Evolutionary conservation across 2,888 invertebrate species (phyloP), one percentile per base, ranked within the genome.

Genomic region (Griposia aprilina): DNA sequence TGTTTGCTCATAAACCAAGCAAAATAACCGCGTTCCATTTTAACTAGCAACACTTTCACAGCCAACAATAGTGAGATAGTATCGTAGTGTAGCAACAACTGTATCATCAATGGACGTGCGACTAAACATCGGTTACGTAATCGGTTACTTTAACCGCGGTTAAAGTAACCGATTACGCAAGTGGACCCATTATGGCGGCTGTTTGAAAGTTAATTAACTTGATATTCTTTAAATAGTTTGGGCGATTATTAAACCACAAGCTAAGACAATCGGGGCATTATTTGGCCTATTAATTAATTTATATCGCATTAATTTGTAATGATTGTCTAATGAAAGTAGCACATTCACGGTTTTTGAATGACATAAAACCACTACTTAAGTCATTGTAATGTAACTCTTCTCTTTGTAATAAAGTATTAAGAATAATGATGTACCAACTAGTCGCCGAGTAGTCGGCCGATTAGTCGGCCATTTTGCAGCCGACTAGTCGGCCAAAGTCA

Each of bases 101-200:
- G 81, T 82, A 82, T 87, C 89, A 89, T 90, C 87, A 87, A 85
- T 90, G 84, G 83, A 78, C 87, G 87, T 89, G 90, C 71, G 89
- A 90, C 90, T 82, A 83, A 81, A 82, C 76, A 80, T 63, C 23
- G 41, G 67, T 88, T 86, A 76, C 77, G 72, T 55, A 81, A 83
- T 57, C 65, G 41, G 85, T 79, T 84, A 83, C 73, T 82, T 76
- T 80, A 81, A 77, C 75, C 63, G 71, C 82, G 69, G 80, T 84
- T 84, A 60, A 66, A 84, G 72, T n/a, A n/a, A n/a, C n/a, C n/a
- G n/a, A n/a, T 84, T 80, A 79, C 82, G 80, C 77, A 86, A 87
- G 57, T 78, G 71, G 63, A 80, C 71, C 80, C 74, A 76, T 83
- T 80, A 79, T 63, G 71, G 60, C 60, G 69, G 76, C 75, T 30